Conservation (phyloP, 2,797 vertebrate species). For the Peromyscus nudipes region DNA sequence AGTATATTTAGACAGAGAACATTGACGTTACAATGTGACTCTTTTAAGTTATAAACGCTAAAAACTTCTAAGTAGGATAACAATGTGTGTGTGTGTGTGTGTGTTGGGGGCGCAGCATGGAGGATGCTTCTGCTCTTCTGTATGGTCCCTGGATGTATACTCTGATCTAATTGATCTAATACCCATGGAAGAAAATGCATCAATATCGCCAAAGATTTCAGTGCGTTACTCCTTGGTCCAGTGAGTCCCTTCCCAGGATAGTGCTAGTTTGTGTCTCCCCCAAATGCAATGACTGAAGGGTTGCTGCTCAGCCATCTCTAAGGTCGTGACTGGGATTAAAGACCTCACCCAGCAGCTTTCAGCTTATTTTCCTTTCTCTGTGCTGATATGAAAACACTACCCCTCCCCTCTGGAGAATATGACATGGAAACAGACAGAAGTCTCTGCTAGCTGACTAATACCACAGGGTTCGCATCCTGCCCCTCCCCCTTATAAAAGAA, state of each 20-base stretch:
- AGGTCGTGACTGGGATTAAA: background rate
- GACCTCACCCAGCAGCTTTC: background rate
- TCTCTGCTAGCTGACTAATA: background rate
- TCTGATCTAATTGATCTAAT: no score
- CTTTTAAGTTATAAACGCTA: background rate
- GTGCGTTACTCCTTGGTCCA: background rate
- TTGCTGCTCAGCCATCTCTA: background rate
- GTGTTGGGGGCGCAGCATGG: background rate
- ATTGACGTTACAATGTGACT: background rate
- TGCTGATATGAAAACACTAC: rapidly evolving
- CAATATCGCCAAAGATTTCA: background rate
- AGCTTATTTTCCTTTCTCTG: background rate
- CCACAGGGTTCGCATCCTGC: no score
- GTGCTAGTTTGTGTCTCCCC: background rate
- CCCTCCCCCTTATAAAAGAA: background rate
- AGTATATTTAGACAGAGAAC: background rate
- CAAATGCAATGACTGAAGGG: background rate
- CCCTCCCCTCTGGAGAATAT: background rate
- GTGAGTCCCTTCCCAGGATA: background rate
- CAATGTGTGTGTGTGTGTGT: background rate
- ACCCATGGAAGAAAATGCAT: background rate
- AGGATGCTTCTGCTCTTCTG: background rate
- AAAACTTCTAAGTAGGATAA: background rate
- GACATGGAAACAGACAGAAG: background rate
- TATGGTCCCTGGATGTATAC: background rate